Base-by-base conservation (phyloP, 2,797 vertebrate species). In the Melanotaenia parkinsoni region DNA sequence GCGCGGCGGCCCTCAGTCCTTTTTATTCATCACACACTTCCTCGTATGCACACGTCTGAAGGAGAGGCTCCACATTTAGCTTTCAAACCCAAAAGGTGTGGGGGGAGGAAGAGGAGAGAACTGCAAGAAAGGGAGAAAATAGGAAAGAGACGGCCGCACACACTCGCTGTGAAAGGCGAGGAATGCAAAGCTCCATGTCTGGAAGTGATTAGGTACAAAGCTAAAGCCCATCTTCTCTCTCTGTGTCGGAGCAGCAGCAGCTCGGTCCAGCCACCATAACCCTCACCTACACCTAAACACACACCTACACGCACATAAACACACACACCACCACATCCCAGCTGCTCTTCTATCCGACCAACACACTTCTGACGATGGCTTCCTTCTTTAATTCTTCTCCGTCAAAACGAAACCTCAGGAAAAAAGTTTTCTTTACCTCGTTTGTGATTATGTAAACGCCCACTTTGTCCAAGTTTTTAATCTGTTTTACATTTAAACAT, bases 151-250 rank as follows among this genome's bases (percentile, higher is more conserved):
- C 64, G 12, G 33, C 20, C 67, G 61, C 67, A 70, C 33, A 40
- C 67, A 54, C 67, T 18, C 3, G 16, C 26, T 37, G 35, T 16
- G 67, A 67, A 20, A 74, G 79, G 64, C 35, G 35, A 73, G 86
- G 88, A 90, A 90, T 90, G 87, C 79, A 89, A 89, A 90, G 85
- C 77, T 86, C 43, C 58, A 71, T 72, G 85, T 90, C 90, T 92
- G 91, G 89, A 90, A 93, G 75, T 80, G 73, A 90, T 91, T 91
- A 92, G 67, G 64, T 57, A 70, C 73, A 90, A 86, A 85, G 74
- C 74, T 82, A 85, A 88, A 85, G 67, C 81, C 74, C 20, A 81
- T 84, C 81, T 88, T 88, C 77, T 83, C 87, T 82, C 67, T 81
- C 76, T 88, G 77, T 69, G 67, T 79, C 45, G 67, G 86, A 82